These are phyloP conservation scores for Spisula solida DNA, from an alignment of 2,888 invertebrate genomes.

Conservation along the genomic window DNA sequence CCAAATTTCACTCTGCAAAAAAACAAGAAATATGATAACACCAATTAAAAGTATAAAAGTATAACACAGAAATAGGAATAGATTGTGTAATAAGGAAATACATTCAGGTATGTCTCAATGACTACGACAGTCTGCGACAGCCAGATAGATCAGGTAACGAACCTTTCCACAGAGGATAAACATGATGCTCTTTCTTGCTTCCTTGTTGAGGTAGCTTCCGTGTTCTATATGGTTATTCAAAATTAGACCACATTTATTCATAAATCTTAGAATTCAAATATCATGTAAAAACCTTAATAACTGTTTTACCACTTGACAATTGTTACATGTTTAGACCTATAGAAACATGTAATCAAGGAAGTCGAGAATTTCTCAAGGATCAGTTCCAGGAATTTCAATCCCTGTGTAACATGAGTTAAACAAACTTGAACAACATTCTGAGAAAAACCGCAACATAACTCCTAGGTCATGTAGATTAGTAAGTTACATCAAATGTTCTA, in stretches of 20 bases:
- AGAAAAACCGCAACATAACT: not conserved
- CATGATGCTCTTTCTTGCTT: not conserved
- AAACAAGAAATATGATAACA: constrained; percentile 19
- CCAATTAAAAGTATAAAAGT: not conserved
- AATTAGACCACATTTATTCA: not conserved
- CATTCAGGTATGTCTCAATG: not conserved
- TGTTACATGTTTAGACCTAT: not conserved
- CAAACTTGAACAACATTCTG: too few species aligned
- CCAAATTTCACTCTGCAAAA: constrained; percentile 94
- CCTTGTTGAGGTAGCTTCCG: not conserved
- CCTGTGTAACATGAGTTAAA: too few species aligned
- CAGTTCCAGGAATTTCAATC: not conserved
- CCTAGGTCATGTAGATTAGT: not conserved
- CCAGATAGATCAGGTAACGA: not conserved
- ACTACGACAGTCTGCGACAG: not conserved
- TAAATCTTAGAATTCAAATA: not conserved
- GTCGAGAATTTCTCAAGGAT: too few species aligned
- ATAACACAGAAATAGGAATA: too few species aligned
- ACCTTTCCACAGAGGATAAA: not conserved
- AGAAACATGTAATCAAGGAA: not conserved
- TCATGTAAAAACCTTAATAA: not conserved
- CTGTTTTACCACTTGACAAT: not conserved
- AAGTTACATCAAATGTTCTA: not conserved
- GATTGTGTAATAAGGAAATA: too few species aligned
- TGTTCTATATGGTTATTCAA: not conserved